A percentile compares a stretch with the other conserved stretches of the same genome.
Conservation (phyloP, 2,113 vertebrate species). For the Gorsachius goisagi region DNA sequence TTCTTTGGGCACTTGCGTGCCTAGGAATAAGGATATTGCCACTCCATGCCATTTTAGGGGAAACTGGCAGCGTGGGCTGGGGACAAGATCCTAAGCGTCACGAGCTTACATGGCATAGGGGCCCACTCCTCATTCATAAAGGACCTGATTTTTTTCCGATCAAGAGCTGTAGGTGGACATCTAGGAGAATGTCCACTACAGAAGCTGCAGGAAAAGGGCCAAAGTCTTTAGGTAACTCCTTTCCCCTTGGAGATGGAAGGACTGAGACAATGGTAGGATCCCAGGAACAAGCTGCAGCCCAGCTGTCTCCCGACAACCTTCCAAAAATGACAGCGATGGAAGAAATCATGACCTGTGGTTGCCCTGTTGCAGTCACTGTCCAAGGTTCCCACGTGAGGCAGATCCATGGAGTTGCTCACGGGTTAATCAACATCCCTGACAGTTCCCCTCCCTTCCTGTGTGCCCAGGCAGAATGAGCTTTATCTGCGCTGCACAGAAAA, state of each 20-base stretch:
- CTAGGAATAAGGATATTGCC: background rate
- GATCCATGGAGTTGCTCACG: background rate
- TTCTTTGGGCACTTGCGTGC: accelerated
- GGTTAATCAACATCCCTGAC: background rate
- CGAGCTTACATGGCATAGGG: background rate
- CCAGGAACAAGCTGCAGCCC: background rate
- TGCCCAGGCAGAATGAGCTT: background rate
- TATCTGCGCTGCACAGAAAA: background rate
- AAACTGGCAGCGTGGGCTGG: background rate
- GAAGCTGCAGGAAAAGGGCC: background rate
- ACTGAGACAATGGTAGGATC: background rate
- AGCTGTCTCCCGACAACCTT: background rate
- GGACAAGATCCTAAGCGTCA: background rate
- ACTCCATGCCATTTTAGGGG: background rate
- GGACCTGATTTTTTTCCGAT: background rate
- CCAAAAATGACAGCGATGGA: background rate
- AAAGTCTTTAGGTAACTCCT: background rate
- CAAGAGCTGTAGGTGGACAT: background rate
- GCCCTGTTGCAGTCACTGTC: background rate
- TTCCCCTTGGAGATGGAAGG: background rate
- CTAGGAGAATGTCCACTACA: background rate
- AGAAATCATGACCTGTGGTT: background rate
- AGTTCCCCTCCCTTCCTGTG: background rate
- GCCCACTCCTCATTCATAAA: background rate
- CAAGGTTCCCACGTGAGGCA: background rate